Evolutionary conservation across 2,113 vertebrate species (phyloP).

Genomic region (Sciurus niger): DNA sequence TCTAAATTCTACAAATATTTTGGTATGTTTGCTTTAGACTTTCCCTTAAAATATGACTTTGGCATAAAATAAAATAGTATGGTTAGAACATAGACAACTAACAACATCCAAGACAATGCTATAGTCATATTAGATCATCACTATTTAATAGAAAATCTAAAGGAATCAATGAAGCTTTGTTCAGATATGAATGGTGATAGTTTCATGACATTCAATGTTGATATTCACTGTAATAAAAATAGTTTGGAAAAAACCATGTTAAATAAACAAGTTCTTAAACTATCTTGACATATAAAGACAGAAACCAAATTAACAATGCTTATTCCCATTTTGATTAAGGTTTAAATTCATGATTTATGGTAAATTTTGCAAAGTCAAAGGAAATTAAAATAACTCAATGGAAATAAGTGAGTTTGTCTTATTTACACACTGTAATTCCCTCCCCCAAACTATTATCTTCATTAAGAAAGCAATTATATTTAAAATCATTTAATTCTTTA

Average conservation of each 20-base stretch:
- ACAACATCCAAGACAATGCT: neutral
- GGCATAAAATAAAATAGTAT: neutral
- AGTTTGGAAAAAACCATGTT: neutral
- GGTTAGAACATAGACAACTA: neutral
- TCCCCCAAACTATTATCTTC: neutral
- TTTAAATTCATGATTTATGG: neutral
- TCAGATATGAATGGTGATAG: neutral
- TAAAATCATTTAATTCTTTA: conserved; percentile 59
- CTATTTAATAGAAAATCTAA: neutral
- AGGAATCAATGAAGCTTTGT: neutral
- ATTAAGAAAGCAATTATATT: neutral
- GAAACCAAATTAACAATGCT: conserved; percentile 57
- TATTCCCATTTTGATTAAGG: conserved; percentile 58
- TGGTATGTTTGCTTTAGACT: neutral
- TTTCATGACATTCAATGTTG: neutral
- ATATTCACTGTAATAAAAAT: neutral
- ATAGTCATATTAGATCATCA: neutral
- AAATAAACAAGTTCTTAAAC: neutral
- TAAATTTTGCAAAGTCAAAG: neutral
- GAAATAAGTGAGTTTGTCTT: neutral
- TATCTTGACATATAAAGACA: neutral
- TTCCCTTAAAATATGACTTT: neutral
- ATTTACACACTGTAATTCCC: neutral
- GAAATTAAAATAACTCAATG: conserved; percentile 14
- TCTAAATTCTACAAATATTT: neutral